Evolutionary conservation across 2,888 invertebrate species (phyloP).

Genomic region (Trilocha varians): DNA sequence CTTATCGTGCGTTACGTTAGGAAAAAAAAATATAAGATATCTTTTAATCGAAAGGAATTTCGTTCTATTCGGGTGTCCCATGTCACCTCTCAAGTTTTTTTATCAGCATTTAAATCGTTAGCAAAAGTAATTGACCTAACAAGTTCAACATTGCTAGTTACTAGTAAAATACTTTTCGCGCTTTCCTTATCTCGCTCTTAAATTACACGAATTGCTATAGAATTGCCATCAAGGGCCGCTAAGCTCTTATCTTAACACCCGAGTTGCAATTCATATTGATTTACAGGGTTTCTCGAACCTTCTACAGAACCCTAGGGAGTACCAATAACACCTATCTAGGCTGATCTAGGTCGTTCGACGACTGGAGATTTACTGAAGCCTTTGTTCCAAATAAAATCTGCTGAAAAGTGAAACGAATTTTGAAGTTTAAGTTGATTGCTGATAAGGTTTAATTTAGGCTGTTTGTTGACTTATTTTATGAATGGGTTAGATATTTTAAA

Average conservation of each 20-base stretch:
- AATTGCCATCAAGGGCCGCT: slow-evolving; percentile 22
- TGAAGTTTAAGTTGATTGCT: not conserved
- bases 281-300: slow-evolving; percentile 12
- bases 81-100: no score
- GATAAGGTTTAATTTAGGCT: not conserved
- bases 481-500: no score
- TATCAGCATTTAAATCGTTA: no score
- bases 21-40: no score
- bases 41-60: no score
- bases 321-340: not conserved
- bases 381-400: not conserved
- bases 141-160: not conserved
- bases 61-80: no score
- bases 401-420: not conserved
- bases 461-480: not conserved
- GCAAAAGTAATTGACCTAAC: no score
- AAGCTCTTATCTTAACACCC: slow-evolving; percentile 20
- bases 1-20: no score
- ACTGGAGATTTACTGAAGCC: not conserved
- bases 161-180: slow-evolving; percentile 17
- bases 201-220: slow-evolving; percentile 21
- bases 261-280: slow-evolving; percentile 20
- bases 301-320: slow-evolving; percentile 4
- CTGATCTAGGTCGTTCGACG: not conserved
- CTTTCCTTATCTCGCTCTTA: slow-evolving; percentile 21